These are phyloP conservation scores for Andrena dorsata DNA, from an alignment of 2,888 invertebrate genomes.

Conservation along the genomic window DNA sequence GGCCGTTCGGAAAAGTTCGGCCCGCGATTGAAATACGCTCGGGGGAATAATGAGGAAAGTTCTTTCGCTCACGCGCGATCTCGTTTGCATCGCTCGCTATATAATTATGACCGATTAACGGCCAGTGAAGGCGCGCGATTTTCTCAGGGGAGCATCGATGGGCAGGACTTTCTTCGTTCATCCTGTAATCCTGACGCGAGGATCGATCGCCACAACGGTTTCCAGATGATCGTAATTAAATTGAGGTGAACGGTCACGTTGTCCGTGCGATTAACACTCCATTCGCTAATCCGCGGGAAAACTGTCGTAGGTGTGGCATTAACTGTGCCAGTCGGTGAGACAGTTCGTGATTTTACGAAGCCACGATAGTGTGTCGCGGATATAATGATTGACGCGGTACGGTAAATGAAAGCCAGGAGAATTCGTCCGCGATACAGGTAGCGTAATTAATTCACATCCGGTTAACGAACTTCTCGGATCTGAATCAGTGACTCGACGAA, in stretches of 20 bases:
- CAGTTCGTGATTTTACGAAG: conserved; percentile 26
- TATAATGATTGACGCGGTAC: background rate
- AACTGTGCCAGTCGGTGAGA: conserved; percentile 12
- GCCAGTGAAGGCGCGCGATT: background rate
- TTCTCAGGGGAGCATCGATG: background rate
- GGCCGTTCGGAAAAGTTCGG: conserved; percentile 24
- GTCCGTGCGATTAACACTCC: conserved; percentile 33
- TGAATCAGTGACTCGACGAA: background rate
- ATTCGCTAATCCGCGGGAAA: conserved; percentile 15
- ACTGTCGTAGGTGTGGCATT: background rate
- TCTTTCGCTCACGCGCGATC: conserved; percentile 20
- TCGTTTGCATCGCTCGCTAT: conserved; percentile 29
- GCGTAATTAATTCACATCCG: conserved; percentile 31
- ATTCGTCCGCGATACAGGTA: background rate
- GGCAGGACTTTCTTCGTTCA: background rate
- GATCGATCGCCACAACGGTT: conserved; percentile 13
- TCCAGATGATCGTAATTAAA: conserved; percentile 15
- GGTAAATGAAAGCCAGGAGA: too few species aligned
- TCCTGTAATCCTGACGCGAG: background rate
- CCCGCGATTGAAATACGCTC: conserved; percentile 40
- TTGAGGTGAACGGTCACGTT: conserved; percentile 17
- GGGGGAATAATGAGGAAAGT: conserved; percentile 57
- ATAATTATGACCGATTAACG: conserved; percentile 26
- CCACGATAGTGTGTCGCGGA: background rate
- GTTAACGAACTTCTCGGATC: conserved; percentile 24